phyloP scores from a whole-genome alignment of 2,888 invertebrate genomes.

The Formica aserva region DNA sequence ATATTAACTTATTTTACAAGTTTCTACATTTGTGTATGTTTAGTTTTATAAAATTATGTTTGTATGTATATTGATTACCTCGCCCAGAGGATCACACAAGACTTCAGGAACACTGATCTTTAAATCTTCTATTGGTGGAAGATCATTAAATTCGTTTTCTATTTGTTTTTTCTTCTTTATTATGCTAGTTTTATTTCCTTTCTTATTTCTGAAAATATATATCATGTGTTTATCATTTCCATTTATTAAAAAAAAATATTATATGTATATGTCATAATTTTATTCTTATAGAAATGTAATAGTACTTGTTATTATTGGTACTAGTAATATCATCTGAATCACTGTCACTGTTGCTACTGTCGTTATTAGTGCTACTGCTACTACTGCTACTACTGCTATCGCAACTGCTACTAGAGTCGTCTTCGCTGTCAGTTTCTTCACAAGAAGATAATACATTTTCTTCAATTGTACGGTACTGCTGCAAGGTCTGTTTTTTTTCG shows the following conservation, averaged over 20 bases:
- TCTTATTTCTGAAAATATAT: conserved; percentile 56
- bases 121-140: conserved; percentile 94
- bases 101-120: conserved; percentile 92
- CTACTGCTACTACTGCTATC: background rate
- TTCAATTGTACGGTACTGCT: conserved; percentile 57
- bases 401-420: conserved; percentile 64
- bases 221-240: conserved; percentile 7
- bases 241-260: background rate
- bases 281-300: conserved; percentile 11
- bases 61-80: conserved; percentile 84
- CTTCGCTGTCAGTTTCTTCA: conserved; percentile 68
- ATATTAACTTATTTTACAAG: conserved; percentile 5
- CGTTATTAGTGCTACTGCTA: background rate
- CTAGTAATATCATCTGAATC: conserved; percentile 62
- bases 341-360: background rate
- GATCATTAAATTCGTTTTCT: conserved; percentile 89
- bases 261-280: conserved; percentile 5
- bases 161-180: conserved; percentile 47
- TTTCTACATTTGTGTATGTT: background rate
- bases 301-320: conserved; percentile 39
- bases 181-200: background rate
- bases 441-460: conserved; percentile 73
- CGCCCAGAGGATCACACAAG: conserved; percentile 91
- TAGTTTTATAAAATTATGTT: background rate
- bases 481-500: background rate